A percentile compares a stretch with the other conserved stretches of the same genome.
Evolutionary conservation across 2,113 vertebrate species (phyloP).

Genomic region (Gorsachius goisagi): DNA sequence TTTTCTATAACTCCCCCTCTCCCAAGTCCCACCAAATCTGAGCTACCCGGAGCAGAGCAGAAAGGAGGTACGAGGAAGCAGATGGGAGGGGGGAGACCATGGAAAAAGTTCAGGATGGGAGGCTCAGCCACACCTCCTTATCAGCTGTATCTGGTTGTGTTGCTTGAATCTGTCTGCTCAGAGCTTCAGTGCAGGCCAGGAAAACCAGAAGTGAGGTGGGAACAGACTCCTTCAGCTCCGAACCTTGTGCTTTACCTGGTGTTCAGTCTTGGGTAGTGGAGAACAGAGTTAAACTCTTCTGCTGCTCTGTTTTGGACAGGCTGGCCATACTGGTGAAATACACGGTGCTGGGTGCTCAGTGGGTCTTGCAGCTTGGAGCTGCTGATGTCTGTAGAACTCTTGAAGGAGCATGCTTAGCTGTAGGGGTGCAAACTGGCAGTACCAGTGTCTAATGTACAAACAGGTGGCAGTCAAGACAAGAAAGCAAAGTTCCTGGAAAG

Average conservation of each 20-base stretch:
- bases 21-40: not conserved
- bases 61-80: rapidly evolving
- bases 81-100: not conserved
- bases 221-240: not conserved
- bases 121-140: not conserved
- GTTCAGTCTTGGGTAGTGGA: not conserved
- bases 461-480: not conserved
- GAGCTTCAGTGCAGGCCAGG: not conserved
- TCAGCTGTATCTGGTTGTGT: not conserved
- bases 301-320: not conserved
- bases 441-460: not conserved
- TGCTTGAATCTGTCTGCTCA: not conserved
- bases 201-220: not conserved
- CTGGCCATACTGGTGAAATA: not conserved
- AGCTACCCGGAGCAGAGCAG: not conserved
- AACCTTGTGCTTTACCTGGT: not conserved
- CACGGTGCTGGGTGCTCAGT: rapidly evolving
- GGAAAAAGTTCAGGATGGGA: not conserved
- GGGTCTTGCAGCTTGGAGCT: not conserved
- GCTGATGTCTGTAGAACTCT: not conserved
- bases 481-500: not conserved
- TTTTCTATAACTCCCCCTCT: not conserved
- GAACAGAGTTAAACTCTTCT: not conserved
- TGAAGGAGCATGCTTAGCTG: not conserved
- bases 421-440: not conserved